Percentiles rank a stretch among this genome's conserved stretches.
phyloP scores from a whole-genome alignment of 2,113 vertebrate species.

The Ardeotis arabs region DNA sequence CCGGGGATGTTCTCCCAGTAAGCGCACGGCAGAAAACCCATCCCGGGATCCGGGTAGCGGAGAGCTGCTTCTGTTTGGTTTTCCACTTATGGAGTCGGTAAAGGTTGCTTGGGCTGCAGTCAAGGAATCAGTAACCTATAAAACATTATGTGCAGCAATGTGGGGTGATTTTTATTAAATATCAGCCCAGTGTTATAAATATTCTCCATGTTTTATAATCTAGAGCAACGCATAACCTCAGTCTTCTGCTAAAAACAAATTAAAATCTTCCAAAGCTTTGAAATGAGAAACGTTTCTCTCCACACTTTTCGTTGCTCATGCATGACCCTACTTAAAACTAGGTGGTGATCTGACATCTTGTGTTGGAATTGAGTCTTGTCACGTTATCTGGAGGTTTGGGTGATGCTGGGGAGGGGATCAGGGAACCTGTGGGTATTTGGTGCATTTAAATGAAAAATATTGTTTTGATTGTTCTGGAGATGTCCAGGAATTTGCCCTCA shows the following conservation, averaged over 20 bases:
- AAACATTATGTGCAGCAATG: neutral
- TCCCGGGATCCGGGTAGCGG: neutral
- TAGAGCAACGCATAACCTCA: neutral
- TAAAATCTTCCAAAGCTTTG: neutral
- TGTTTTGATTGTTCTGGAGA: neutral
- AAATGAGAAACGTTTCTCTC: neutral
- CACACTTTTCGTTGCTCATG: rapidly evolving
- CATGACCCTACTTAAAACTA: rapidly evolving
- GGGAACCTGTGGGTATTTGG: neutral
- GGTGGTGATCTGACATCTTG: neutral
- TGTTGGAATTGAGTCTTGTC: neutral
- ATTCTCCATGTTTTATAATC: neutral
- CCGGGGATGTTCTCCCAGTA: neutral
- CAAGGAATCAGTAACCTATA: neutral
- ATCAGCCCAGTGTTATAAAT: neutral
- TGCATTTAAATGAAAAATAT: neutral
- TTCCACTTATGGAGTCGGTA: neutral
- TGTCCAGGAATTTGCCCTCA: neutral
- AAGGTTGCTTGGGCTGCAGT: neutral
- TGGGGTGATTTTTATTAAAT: neutral
- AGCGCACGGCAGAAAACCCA: neutral
- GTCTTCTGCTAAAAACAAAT: neutral
- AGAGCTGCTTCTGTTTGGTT: neutral
- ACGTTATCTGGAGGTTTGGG: neutral
- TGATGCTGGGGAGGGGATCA: neutral